Evolutionary conservation across 2,888 invertebrate genomes (phyloP), one percentile per base, ranked within the genome.

Genomic region (Heliconius ismenius): DNA sequence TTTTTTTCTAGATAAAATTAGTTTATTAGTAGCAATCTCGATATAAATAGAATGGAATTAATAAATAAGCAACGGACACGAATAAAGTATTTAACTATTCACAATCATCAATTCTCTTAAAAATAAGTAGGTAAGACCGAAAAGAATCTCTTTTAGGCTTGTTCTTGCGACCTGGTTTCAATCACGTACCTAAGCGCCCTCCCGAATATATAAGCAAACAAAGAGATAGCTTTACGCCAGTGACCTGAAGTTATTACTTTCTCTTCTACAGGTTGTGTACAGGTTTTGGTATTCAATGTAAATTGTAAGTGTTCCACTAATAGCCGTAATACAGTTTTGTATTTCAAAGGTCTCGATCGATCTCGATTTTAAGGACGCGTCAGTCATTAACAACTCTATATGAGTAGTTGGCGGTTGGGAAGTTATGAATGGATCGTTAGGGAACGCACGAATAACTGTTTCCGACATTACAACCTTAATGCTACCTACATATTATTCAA

Each of bases 371-470:
- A 58, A 58, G n/a, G n/a, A n/a, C n/a, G 28, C n/a, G 11, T 49
- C 28, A 63, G 77, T 73, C 78, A 79, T 79, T 76, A 78, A 69
- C 69, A 74, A 74, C 60, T 49, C 60, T 64, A 74, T 74, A 79
- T 39, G 32, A 7, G 32, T 32, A 7, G 32, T 32, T 32, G 32
- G 32, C 63, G 75, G 74, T 72, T 74, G 73, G 73, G 49, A 73
- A 69, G 73, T 60, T 86, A 86, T 91, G 90, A 91, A 91, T 91
- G 88, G 90, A 82, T 88, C 91, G 88, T 90, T 90, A 90, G 86
- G 86, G 85, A 84, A 85, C 86, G 83, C 85, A 85, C 82, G 83
- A 83, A 82, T 86, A 84, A 88, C 84, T 84, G 86, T 83, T 88
- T 87, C 87, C 86, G 87, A 83, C 77, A 81, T 82, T 75, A 81